Percentiles rank a stretch among this genome's conserved stretches.
Conservation (phyloP, 1,140 invertebrate genomes). For the Aphis gossypii region DNA sequence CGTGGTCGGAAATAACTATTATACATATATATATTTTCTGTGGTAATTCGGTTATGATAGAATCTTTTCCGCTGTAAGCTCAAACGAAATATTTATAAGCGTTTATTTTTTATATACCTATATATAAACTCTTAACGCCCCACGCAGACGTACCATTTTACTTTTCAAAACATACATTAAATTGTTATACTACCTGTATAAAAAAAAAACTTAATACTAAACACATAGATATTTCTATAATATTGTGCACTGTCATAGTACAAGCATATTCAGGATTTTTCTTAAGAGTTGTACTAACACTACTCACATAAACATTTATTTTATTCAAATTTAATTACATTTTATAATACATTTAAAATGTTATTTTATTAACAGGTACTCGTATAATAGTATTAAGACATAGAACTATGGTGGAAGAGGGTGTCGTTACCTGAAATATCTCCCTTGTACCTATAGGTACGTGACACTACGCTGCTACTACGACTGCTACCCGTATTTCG, state of each 20-base stretch:
- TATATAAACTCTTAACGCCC: neutral
- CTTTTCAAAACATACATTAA: neutral
- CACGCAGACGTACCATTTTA: neutral
- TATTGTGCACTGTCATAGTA: neutral
- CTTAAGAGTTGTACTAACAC: neutral
- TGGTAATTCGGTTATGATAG: neutral
- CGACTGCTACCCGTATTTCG: neutral
- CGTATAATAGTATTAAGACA: neutral
- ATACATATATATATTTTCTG: neutral
- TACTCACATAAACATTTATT: neutral
- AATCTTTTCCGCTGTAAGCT: neutral
- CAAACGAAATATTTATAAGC: neutral
- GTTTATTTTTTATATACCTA: neutral
- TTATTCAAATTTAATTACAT: neutral
- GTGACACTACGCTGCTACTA: no score
- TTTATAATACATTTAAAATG: neutral
- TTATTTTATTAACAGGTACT: neutral
- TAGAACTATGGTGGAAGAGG: neutral
- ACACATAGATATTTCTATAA: neutral
- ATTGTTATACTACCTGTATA: rapidly evolving
- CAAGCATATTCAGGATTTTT: neutral
- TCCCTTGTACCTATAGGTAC: neutral
- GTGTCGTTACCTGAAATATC: neutral
- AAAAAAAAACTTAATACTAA: neutral
- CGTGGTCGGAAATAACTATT: neutral